A percentile compares a stretch with the other conserved stretches of the same genome.
These are phyloP conservation scores for Willisornis vidua DNA, from an alignment of 2,113 vertebrate species.

Conservation along the genomic window DNA sequence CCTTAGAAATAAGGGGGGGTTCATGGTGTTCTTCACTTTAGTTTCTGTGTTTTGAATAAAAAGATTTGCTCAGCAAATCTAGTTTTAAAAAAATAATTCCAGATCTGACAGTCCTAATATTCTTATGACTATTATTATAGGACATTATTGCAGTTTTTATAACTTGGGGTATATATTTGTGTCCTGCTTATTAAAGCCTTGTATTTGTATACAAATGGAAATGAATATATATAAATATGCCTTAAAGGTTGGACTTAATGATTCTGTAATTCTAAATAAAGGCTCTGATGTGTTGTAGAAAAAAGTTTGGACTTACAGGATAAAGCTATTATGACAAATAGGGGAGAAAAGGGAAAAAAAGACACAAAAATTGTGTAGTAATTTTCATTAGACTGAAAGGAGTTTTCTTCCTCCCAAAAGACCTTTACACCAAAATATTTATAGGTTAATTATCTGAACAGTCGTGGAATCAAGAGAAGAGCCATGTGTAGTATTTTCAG, in stretches of 20 bases:
- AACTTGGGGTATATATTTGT: neutral
- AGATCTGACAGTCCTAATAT: neutral
- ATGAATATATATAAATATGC: neutral
- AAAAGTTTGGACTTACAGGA: neutral
- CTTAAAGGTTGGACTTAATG: neutral
- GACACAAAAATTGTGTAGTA: neutral
- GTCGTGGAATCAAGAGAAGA: neutral
- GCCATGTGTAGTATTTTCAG: neutral
- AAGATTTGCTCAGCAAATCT: neutral
- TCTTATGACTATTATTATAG: neutral
- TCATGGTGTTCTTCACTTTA: neutral
- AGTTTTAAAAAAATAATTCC: neutral
- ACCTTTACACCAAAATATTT: neutral
- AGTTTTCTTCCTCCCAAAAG: neutral
- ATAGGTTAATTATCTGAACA: neutral
- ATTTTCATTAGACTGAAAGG: neutral
- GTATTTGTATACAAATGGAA: neutral
- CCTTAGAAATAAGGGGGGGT: neutral
- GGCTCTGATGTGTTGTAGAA: neutral
- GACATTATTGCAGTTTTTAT: neutral
- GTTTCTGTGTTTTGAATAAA: neutral
- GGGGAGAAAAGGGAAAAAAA: neutral
- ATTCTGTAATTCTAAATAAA: neutral
- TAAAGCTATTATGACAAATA: neutral
- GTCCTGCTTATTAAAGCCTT: neutral